phyloP scores from a whole-genome alignment of 2,888 invertebrate genomes.

The Nezara viridula region DNA sequence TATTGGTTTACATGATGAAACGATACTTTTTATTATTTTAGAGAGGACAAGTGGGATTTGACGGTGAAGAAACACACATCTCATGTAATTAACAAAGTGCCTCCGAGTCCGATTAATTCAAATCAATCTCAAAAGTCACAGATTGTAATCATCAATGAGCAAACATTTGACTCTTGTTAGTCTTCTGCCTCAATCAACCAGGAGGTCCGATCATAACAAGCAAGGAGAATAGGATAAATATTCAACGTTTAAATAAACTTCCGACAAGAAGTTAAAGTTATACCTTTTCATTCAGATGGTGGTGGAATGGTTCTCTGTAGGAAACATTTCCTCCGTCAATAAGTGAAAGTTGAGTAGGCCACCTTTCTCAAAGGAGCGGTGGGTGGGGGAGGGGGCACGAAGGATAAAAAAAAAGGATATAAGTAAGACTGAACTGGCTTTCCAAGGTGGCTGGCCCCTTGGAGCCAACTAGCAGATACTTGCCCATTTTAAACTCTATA shows the following conservation, averaged over 20 bases:
- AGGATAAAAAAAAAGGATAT: background rate
- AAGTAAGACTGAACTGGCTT: constrained; percentile 2
- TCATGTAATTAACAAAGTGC: background rate
- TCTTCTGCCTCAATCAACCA: too few relatives aligned
- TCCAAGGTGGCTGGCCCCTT: background rate
- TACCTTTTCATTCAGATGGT: background rate
- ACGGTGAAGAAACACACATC: too few relatives aligned
- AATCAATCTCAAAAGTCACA: background rate
- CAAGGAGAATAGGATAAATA: background rate
- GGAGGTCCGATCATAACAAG: too few relatives aligned
- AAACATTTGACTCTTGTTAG: too few relatives aligned
- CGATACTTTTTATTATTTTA: too few relatives aligned
- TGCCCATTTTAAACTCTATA: background rate
- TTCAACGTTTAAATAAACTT: background rate
- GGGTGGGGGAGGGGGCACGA: background rate
- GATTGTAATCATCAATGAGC: background rate
- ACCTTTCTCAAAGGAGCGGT: background rate
- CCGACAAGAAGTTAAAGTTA: background rate
- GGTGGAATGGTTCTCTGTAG: background rate
- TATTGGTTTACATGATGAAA: too few relatives aligned
- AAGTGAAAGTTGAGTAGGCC: background rate
- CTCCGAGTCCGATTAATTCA: background rate
- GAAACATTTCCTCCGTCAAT: background rate
- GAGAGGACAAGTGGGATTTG: too few relatives aligned
- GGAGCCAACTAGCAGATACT: background rate